Base-by-base conservation (phyloP, 64 coral and sea anemone species). In the Pachyseris speciosa region DNA sequence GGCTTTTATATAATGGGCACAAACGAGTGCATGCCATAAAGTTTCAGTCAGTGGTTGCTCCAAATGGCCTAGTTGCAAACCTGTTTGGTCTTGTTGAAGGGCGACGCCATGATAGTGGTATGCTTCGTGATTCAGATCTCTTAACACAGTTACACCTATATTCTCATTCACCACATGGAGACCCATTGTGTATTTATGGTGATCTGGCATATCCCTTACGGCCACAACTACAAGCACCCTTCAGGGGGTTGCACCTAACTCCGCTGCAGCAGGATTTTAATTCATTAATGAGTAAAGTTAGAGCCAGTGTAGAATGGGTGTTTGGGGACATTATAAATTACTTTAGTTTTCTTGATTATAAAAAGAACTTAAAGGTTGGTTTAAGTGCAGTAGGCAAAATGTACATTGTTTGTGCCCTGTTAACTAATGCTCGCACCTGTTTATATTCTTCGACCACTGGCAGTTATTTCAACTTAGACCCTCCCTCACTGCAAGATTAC, bases 11-110 rank as follows among this genome's bases (percentile, higher is more conserved):
- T 45, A 45, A 45, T 45, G 43, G 43, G 43, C 43, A 45, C 43
- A 45, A 45, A 45, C 11, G 43, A 45, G 4, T 45, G 43, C 43
- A 45, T 45, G 43, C 43, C 11, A 45, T 45, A 45, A 45, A 45
- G 43, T 45, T 45, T 45, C 43, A 45, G 43, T 4, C 43, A 45
- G 43, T 45, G 43, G 11, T 45, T 45, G 78, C 78, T 59, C 51
- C 78, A 27, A 59, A 83, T 61, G 78, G 78, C 2, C 31, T n/a
- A n/a, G n/a, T n/a, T n/a, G n/a, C n/a, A 38, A 83, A 83, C 78
- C 52, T 83, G 52, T 83, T 19, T 83, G 78, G 78, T 28, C 78
- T 48, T 38, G 75, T 80, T 24, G 78, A 83, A 29, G 78, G 78
- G 12, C 55, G 78, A 59, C 51, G 78, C 9, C 45, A 83, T 49